Conservation (phyloP, 2,797 vertebrate genomes). For the Ficedula albicollis region DNA sequence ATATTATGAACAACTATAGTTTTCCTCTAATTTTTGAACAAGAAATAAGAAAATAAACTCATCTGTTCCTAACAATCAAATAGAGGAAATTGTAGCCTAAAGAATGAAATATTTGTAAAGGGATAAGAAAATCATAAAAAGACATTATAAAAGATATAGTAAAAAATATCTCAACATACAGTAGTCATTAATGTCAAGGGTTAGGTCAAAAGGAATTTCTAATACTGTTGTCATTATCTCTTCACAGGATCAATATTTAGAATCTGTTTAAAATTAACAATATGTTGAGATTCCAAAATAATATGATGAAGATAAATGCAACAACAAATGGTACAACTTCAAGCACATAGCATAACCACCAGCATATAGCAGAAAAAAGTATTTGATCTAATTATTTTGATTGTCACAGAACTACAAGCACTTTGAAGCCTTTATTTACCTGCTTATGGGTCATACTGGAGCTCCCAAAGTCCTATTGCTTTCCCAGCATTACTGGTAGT, state of each 20-base stretch:
- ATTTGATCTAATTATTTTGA: not conserved
- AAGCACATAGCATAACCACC: not conserved
- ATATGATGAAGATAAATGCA: not conserved
- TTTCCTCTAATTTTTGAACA: not conserved
- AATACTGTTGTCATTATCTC: not conserved
- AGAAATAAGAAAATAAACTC: not conserved
- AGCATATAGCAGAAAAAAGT: accelerated
- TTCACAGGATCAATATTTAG: not conserved
- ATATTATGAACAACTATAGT: not conserved
- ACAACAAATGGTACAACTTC: not conserved
- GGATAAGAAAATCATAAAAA: not conserved
- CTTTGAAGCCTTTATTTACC: not conserved
- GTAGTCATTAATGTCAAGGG: not conserved
- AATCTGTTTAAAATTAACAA: not conserved
- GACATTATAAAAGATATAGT: not conserved
- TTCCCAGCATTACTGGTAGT: not conserved
- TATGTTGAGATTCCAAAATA: not conserved
- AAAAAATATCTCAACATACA: not conserved
- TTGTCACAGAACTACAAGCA: not conserved
- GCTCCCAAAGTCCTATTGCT: not conserved
- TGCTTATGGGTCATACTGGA: not conserved
- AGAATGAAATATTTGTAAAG: not conserved
- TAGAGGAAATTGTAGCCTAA: not conserved
- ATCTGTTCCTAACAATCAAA: not conserved
- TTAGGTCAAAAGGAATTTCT: not conserved